A percentile compares a stretch with the other conserved stretches of the same genome.
Conservation (phyloP, 2,113 vertebrate species). For the Turnix velox region DNA sequence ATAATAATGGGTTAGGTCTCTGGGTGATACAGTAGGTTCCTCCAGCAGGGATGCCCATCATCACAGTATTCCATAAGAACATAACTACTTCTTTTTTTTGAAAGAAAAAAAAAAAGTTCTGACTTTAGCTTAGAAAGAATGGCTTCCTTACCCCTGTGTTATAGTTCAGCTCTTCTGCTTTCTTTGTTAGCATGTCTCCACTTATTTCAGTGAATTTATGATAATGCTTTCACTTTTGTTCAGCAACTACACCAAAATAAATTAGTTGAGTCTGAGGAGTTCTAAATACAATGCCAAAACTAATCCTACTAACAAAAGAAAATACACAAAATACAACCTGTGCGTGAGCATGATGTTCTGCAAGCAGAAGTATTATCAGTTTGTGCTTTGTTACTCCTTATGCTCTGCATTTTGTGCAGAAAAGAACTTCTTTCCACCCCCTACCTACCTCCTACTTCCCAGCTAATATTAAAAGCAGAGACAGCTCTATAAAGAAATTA, state of each 20-base stretch:
- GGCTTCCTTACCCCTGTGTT: not conserved
- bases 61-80: not conserved
- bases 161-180: not conserved
- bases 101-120: not conserved
- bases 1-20: not conserved
- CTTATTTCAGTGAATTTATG: not conserved
- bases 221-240: not conserved
- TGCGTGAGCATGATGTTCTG: not conserved
- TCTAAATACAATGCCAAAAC: not conserved
- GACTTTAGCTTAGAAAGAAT: not conserved
- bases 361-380: not conserved
- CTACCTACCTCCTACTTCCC: conserved; percentile 54
- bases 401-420: not conserved
- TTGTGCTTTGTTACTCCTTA: conserved; percentile 25
- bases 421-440: conserved; percentile 51
- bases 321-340: not conserved
- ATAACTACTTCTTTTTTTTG: not conserved
- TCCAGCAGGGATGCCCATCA: not conserved
- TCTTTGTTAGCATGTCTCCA: not conserved
- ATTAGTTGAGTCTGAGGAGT: not conserved
- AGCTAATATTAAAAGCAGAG: conserved; percentile 66
- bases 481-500: conserved; percentile 46
- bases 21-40: not conserved
- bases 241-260: not conserved
- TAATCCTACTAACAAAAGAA: not conserved